Evolutionary conservation across 2,113 vertebrate genomes (phyloP), one percentile per base, ranked within the genome.

Genomic region (Epinephelus lanceolatus): DNA sequence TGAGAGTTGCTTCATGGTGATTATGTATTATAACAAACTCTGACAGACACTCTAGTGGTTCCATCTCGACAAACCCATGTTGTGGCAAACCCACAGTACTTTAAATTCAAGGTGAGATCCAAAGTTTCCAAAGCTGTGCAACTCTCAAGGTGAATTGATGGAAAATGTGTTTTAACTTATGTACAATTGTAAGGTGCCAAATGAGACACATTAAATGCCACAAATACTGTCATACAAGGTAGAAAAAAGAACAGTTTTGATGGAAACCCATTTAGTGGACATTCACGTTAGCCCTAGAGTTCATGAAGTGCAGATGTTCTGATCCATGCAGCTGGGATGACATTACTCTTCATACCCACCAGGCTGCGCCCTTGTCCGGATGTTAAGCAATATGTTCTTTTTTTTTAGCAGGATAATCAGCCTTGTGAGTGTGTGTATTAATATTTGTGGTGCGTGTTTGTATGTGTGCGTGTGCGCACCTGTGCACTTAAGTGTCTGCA

Each of bases 361-460:
- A 90, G 88, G 88, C 68, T 67, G 80, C 0, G 62, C 80, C 37
- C 42, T 87, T 86, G 84, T 63, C 78, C 69, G 17, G 4, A 5
- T 65, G 53, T 83, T 60, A 9, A 40, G 25, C 3, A 40, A 15
- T 0, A 33, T 37, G 33, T 37, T 81, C 30, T 30, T 23, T n/a
- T 23, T n/a, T 14, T 18, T 17, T 19, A 27, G 21, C n/a, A 19
- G 25, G 15, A 51, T 33, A 27, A 19, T 63, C 25, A n/a, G 52
- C 14, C 7, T n/a, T 69, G 53, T 9, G 37, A 17, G 9, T 37
- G 40, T 45, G 15, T 59, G 1, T 47, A 7, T 21, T 6, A 30
- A 11, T 40, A 23, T 73, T 51, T 13, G 42, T 4, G 40, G 6
- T 40, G 62, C 23, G 13, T 47, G 63, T 47, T n/a, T 70, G 66